Evolutionary conservation across 1,140 invertebrate genomes (phyloP), one percentile per base, ranked within the genome.

Genomic region (Listronotus oregonensis): DNA sequence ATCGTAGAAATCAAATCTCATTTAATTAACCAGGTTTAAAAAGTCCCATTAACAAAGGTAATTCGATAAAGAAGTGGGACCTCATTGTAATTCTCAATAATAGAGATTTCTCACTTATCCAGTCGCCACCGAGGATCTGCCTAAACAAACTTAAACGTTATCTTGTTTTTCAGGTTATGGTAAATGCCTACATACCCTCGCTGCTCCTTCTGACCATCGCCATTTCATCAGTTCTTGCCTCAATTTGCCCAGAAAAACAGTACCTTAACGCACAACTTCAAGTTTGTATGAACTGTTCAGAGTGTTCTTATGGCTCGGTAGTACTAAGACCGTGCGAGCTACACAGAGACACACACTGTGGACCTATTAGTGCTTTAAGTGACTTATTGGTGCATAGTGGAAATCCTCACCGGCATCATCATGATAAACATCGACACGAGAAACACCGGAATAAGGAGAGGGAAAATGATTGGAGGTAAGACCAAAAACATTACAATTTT

Each of bases 321-420:
- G 86, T 88, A 6, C 68, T 85, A 18, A 82, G 82, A 57, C 87
- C 87, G 37, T 89, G 88, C 74, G 83, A 85, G 34, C 74, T 85
- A 7, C 84, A 88, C 76, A 77, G 84, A 31, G 86, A 89, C 76
- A 86, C 87, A 0, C 77, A 85, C 44, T 89, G 87, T 79, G 85
- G 84, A 5, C 82, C 85, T 2, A 75, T 88, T 3, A 82, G 81
- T 15, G 82, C 85, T 50, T 79, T 88, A 32, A 51, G 55, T 43
- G 55, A 59, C n/a, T 18, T 77, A 18, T 70, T 75, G 31, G 62
- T 40, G 34, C 62, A 68, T n/a, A 52, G 68, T 10, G 63, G 69
- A 10, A 74, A 79, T 46, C 74, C 68, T 11, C 74, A 73, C 47
- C 49, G 75, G 42, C 77, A 77, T 27, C 71, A 73, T 32, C 72